Evolutionary conservation across 1,140 invertebrate species (phyloP), one percentile per base, ranked within the genome.

Genomic region (Megathymus violae): DNA sequence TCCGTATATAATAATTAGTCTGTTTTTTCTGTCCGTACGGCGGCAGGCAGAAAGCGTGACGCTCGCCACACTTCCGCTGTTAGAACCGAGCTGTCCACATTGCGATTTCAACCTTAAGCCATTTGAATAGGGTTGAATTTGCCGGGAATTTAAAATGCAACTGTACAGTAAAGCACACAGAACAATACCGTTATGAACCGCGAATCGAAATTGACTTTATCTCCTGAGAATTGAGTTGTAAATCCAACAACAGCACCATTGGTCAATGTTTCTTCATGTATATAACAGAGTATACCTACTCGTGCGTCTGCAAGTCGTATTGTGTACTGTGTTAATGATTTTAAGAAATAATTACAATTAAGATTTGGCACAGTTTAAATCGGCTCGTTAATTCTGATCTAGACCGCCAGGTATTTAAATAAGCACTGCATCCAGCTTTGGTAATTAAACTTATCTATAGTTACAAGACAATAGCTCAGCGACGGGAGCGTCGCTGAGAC

Each of bases 1-100:
- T 80, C 74, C 78, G 82, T 78, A 82, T 80, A 80, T 81, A 83
- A 82, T 82, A 84, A 83, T 83, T 81, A 82, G 74, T 71, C 69
- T 69, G 80, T 82, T 83, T 77, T 85, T 85, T 78, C 81, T 78
- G 74, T 74, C 71, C 64, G 74, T 80, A 74, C 71, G 76, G 69
- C 70, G 67, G 78, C 48, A 71, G 47, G 76, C 80, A 87, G 84
- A 87, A 87, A 87, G 84, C 84, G 82, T 85, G 69, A 79, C 81
- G 72, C 50, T 56, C 73, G 68, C 51, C 69, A 69, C 67, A 78
- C 82, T 87, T 87, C 84, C 84, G 84, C 71, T 78, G 64, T 60
- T 47, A 60, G 40, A 65, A 43, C 62, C 36, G n/a, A 2, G 16
- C n/a, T 22, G 19, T 6, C 17, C 0, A 52, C 19, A 58, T 4